Base-by-base conservation (phyloP, 2,113 vertebrate species). In the Cheilinus undulatus region DNA sequence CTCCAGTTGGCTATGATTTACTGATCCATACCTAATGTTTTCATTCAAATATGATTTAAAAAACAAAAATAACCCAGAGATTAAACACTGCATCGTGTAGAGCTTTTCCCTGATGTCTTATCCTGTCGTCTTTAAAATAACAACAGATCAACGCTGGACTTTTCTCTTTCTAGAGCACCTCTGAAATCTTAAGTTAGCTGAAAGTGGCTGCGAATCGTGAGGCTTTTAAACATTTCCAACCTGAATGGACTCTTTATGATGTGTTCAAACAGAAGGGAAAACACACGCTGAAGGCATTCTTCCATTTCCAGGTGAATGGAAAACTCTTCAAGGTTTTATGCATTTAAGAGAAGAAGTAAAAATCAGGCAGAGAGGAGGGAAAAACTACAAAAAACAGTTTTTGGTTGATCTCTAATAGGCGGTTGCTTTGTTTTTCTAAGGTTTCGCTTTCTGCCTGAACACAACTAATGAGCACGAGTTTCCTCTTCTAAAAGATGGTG, bases 401-500 rank as follows among this genome's bases (percentile, higher is more conserved):
- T n/a, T n/a, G n/a, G n/a, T n/a, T n/a, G n/a, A n/a, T n/a, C n/a
- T n/a, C n/a, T n/a, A n/a, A n/a, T n/a, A n/a, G n/a, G n/a, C n/a
- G n/a, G n/a, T n/a, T n/a, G n/a, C n/a, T 34, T 1, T 15, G 10
- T 1, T 3, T 5, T 32, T 32, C 13, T 19, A 12, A 1, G 5
- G 13, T 24, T 49, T 46, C 12, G 0, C 0, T 5, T 71, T 59
- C 46, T 20, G 22, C 12, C 28, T 24, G 28, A 71, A 71, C 28
- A 26, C 38, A 13, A 2, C 36, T 26, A 17, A 0, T 40, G 13
- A 48, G n/a, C 6, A 67, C 15, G 9, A 28, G 3, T 13, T 38
- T 78, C 28, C n/a, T 10, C 3, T 62, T 3, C 30, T 9, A 20
- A 42, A 65, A n/a, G 26, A 66, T 51, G 67, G 61, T n/a, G 73